Evolutionary conservation across 1,140 invertebrate genomes (phyloP).

Genomic region (Zaprionus lachaisei): DNA sequence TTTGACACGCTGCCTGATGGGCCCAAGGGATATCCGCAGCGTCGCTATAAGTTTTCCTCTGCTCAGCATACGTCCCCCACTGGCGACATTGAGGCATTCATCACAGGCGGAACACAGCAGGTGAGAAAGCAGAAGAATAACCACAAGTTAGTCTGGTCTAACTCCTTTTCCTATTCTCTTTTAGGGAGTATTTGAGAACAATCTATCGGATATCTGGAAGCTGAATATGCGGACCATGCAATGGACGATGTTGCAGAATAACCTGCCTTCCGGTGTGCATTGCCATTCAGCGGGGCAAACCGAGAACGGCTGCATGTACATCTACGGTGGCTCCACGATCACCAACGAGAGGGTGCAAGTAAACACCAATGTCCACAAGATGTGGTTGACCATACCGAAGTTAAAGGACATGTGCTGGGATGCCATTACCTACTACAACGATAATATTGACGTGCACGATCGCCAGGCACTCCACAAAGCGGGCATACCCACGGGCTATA

Average conservation of each 20-base stretch:
- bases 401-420: conserved; percentile 94
- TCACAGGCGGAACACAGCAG: conserved; percentile 89
- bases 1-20: conserved; percentile 87
- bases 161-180: no score
- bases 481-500: conserved; percentile 87
- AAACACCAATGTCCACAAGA: conserved; percentile 86
- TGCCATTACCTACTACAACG: conserved; percentile 89
- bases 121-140: conserved; percentile 49
- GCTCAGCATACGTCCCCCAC: conserved; percentile 88
- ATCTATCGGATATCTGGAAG: conserved; percentile 90
- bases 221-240: conserved; percentile 89
- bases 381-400: conserved; percentile 94
- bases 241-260: conserved; percentile 89
- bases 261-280: conserved; percentile 89
- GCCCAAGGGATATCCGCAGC: conserved; percentile 85
- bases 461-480: conserved; percentile 84
- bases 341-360: conserved; percentile 82
- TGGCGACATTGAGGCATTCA: conserved; percentile 87
- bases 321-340: conserved; percentile 90
- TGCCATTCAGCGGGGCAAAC: conserved; percentile 93
- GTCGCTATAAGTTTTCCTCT: conserved; percentile 92
- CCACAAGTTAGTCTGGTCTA: not conserved
- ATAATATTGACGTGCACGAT: conserved; percentile 85
- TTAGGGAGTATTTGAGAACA: no score
- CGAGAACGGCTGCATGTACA: conserved; percentile 90